Conservation (phyloP, 2,797 vertebrate species). For the Caiman crocodilus region DNA sequence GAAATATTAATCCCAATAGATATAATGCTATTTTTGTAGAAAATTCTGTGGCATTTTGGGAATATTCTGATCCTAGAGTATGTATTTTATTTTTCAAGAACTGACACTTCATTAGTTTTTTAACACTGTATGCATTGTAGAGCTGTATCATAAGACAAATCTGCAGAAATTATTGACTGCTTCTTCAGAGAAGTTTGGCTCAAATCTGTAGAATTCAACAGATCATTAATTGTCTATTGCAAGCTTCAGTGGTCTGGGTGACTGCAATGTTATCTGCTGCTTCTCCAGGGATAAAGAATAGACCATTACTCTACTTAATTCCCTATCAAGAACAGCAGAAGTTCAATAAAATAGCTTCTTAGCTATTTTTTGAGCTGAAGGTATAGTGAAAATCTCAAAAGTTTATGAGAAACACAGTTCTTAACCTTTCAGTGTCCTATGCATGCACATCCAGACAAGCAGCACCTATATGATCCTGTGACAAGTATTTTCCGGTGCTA, state of each 20-base stretch:
- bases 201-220: not conserved
- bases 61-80: not conserved
- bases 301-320: not conserved
- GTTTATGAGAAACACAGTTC: not conserved
- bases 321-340: not conserved
- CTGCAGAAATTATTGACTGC: not conserved
- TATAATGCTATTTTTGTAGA: not conserved
- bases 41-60: not conserved
- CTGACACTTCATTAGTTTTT: not conserved
- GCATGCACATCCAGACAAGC: not conserved
- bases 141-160: not conserved
- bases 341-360: constrained; percentile 1
- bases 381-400: not conserved
- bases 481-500: no score
- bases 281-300: constrained; percentile 9
- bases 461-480: not conserved
- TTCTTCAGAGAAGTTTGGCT: not conserved
- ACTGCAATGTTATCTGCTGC: constrained; percentile 21
- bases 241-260: not conserved
- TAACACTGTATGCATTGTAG: not conserved
- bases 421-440: not conserved
- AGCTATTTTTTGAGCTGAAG: not conserved
- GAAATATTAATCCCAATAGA: not conserved
- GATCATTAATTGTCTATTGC: not conserved
- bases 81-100: not conserved